These are phyloP conservation scores for Cyanistes caeruleus DNA, from an alignment of 2,113 vertebrate species.

Conservation along the genomic window DNA sequence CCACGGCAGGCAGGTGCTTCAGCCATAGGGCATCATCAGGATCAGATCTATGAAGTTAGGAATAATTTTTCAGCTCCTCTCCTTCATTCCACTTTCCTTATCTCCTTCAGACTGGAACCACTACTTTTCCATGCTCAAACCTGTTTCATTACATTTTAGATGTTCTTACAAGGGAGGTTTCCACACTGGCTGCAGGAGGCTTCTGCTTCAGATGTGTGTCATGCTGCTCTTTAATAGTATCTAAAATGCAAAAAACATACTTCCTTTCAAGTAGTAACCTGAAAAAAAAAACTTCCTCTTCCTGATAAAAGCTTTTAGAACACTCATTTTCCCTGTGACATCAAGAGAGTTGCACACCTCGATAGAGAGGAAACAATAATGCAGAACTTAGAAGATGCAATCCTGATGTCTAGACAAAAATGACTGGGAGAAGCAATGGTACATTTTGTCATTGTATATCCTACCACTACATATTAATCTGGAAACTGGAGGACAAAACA, in stretches of 20 bases:
- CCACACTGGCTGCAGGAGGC: not conserved
- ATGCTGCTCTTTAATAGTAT: not conserved
- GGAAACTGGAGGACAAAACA: not conserved
- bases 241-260: not conserved
- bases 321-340: not conserved
- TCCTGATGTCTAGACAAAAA: not conserved
- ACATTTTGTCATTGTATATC: not conserved
- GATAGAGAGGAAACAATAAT: not conserved
- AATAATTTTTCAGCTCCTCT: not conserved
- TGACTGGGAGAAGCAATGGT: not conserved
- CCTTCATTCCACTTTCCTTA: not conserved
- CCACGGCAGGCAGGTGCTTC: accelerated
- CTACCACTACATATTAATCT: not conserved
- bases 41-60: not conserved
- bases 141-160: not conserved
- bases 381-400: not conserved
- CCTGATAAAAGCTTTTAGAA: not conserved
- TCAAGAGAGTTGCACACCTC: not conserved
- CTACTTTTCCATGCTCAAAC: not conserved
- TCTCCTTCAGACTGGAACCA: not conserved
- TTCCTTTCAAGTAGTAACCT: not conserved
- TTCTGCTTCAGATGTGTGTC: not conserved
- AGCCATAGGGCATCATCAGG: not conserved
- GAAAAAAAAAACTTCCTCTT: not conserved
- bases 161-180: not conserved